These are phyloP conservation scores for Miniopterus natalensis DNA, from an alignment of 2,113 vertebrate species.

Conservation along the genomic window DNA sequence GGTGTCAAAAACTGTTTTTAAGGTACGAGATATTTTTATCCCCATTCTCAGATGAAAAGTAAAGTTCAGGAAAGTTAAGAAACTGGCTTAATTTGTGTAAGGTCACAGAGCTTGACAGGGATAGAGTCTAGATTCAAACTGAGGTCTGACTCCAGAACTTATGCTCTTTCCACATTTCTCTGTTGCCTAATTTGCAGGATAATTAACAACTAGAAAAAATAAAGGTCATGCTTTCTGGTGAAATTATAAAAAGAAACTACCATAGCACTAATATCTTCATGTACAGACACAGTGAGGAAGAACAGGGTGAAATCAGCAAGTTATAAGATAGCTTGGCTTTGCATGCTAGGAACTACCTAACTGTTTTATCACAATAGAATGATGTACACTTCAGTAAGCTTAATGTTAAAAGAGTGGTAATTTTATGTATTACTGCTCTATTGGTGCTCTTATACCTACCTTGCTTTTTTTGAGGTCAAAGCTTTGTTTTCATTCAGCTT, in stretches of 20 bases:
- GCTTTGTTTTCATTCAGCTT: conserved; percentile 98
- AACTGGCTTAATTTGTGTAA: neutral
- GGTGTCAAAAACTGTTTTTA: conserved; percentile 32
- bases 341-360: neutral
- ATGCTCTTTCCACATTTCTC: neutral
- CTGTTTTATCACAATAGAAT: neutral
- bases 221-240: conserved; percentile 40
- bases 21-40: conserved; percentile 35
- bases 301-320: neutral
- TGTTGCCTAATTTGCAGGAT: neutral
- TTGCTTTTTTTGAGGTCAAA: conserved; percentile 97
- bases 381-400: neutral
- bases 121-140: conserved; percentile 45
- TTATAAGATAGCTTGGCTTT: neutral
- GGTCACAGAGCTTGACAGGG: neutral
- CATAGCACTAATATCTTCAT: neutral
- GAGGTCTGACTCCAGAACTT: conserved; percentile 48
- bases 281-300: neutral
- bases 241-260: conserved; percentile 19
- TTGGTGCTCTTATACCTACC: conserved; percentile 87
- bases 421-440: neutral
- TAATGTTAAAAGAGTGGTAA: neutral
- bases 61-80: conserved; percentile 24
- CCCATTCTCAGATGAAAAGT: conserved; percentile 30
- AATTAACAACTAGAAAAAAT: conserved; percentile 34